phyloP scores from a whole-genome alignment of 2,888 invertebrate species.

The Scaptomyza tumidula region DNA sequence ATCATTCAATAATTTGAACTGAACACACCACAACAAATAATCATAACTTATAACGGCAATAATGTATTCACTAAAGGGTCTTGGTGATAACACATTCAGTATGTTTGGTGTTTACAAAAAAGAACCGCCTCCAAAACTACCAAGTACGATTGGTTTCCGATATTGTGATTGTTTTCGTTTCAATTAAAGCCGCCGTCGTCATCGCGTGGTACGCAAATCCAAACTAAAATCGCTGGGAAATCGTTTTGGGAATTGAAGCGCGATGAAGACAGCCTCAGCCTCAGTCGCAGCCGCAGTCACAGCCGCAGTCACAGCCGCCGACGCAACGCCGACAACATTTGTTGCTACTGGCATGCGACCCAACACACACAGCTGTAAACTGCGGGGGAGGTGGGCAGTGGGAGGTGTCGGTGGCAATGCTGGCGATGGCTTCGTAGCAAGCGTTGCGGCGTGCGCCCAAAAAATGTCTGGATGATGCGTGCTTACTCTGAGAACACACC shows the following conservation, averaged over 20 bases:
- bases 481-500: slow-evolving; percentile 25
- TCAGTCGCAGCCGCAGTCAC: slow-evolving; percentile 35
- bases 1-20: slow-evolving; percentile 26
- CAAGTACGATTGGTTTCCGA: slow-evolving; percentile 37
- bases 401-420: slow-evolving; percentile 10
- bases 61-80: slow-evolving; percentile 20
- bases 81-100: slow-evolving; percentile 31
- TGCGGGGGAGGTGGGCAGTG: slow-evolving; percentile 28
- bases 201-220: slow-evolving; percentile 84
- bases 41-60: slow-evolving; percentile 22
- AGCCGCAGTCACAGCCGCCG: slow-evolving; percentile 31
- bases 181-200: slow-evolving; percentile 82
- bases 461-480: slow-evolving; percentile 61
- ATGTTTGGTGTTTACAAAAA: slow-evolving; percentile 10
- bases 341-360: slow-evolving; percentile 37
- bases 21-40: slow-evolving; percentile 31
- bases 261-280: slow-evolving; percentile 70
- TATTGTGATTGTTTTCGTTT: slow-evolving; percentile 45
- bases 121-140: slow-evolving; percentile 51
- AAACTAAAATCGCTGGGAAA: slow-evolving; percentile 84
- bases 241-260: slow-evolving; percentile 81
- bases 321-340: slow-evolving; percentile 34
- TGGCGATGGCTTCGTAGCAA: slow-evolving; percentile 24
- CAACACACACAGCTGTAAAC: slow-evolving; percentile 45
- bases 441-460: slow-evolving; percentile 51